phyloP scores from a whole-genome alignment of 2,888 invertebrate genomes.

The Scaptomyza polygonia region DNA sequence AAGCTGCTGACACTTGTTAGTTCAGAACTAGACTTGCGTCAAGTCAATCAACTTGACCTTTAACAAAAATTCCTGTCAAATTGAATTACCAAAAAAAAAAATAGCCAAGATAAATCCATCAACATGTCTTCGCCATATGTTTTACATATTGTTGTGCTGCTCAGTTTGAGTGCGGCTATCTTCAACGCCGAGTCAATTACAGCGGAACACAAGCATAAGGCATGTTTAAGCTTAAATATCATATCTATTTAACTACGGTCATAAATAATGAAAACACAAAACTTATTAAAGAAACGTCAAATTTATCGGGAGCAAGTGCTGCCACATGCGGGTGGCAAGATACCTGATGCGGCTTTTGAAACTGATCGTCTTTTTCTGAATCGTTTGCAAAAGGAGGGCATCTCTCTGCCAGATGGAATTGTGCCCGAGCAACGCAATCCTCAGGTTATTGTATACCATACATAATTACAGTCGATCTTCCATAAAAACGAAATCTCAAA shows the following conservation, averaged over 20 bases:
- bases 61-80: conserved; percentile 46
- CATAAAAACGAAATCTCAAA: no score
- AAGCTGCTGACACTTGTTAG: conserved; percentile 64
- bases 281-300: conserved; percentile 85
- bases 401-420: conserved; percentile 87
- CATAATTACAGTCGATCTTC: neutral
- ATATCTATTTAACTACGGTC: conserved; percentile 3
- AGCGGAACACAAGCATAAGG: conserved; percentile 67
- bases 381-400: conserved; percentile 87
- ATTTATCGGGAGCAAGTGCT: conserved; percentile 87
- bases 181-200: conserved; percentile 38
- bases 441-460: conserved; percentile 68
- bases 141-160: conserved; percentile 30
- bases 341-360: conserved; percentile 87
- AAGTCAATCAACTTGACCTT: conserved; percentile 72
- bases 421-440: conserved; percentile 85
- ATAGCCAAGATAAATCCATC: neutral
- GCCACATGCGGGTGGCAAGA: conserved; percentile 87
- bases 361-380: conserved; percentile 87
- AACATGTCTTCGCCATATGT: conserved; percentile 55
- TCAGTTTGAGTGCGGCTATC: conserved; percentile 45
- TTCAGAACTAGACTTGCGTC: conserved; percentile 44
- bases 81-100: conserved; percentile 17
- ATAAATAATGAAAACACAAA: conserved; percentile 56
- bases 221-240: conserved; percentile 47